These are phyloP conservation scores for Bovichtus diacanthus DNA, from an alignment of 2,797 vertebrate species.

Conservation along the genomic window DNA sequence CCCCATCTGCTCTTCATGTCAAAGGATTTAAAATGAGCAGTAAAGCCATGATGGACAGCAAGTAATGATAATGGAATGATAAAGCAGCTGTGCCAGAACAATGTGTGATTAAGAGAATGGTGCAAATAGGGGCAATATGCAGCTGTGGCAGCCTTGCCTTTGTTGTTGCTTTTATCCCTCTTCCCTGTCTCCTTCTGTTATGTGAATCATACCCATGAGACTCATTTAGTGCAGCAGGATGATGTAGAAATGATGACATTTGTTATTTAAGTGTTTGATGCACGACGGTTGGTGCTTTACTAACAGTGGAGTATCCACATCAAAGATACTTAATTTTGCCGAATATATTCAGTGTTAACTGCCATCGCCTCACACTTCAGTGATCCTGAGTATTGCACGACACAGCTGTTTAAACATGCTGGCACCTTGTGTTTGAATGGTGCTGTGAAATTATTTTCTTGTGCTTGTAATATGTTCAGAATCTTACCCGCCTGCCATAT, in stretches of 20 bases:
- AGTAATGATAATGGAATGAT: slow-evolving; percentile 66
- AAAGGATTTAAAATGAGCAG: slow-evolving; percentile 55
- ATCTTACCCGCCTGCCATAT: not conserved
- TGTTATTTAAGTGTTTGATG: slow-evolving; percentile 55
- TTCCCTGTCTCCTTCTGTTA: slow-evolving; percentile 33
- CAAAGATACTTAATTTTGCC: slow-evolving; percentile 32
- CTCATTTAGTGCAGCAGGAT: slow-evolving; percentile 37
- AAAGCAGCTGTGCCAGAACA: slow-evolving; percentile 66
- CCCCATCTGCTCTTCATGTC: slow-evolving; percentile 63
- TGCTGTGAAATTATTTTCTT: not conserved
- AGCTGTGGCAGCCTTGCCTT: slow-evolving; percentile 30
- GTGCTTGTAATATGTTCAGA: not conserved
- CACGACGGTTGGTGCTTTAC: slow-evolving; percentile 22
- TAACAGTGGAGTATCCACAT: slow-evolving; percentile 31
- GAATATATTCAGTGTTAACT: slow-evolving; percentile 35
- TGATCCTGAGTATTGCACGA: not conserved
- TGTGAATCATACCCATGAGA: slow-evolving; percentile 46
- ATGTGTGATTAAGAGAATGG: slow-evolving; percentile 56
- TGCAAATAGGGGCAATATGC: slow-evolving; percentile 39
- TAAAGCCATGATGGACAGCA: slow-evolving; percentile 67
- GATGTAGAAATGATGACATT: slow-evolving; percentile 52
- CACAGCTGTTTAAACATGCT: slow-evolving; percentile 8
- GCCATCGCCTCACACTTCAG: slow-evolving; percentile 19
- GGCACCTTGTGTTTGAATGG: not conserved
- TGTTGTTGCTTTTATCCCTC: slow-evolving; percentile 38